Base-by-base conservation (phyloP, 2,113 vertebrate species). In the Marcusenius ussheri region DNA sequence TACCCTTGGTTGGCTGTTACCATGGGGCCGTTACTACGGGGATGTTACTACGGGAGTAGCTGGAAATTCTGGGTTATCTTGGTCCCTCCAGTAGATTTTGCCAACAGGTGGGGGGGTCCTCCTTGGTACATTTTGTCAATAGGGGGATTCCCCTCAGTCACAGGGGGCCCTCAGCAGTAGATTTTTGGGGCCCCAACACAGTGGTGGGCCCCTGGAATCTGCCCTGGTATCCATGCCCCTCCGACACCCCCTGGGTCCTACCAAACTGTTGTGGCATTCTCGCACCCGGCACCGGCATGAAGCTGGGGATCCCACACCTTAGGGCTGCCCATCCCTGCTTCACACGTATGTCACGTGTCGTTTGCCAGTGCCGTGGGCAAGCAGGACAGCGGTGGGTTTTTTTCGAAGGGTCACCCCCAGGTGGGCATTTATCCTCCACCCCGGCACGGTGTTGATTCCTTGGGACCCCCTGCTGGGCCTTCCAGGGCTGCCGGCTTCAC, bases 381-480 rank as follows among this genome's bases (percentile, higher is more conserved):
- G n/a, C 15, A 31, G 17, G 62, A 89, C 46, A 31, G 17, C 31
- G 70, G 31, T 4, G 47, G 46, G 45, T 21, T 11, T 17, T 31
- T 53, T 31, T 35, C 5, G 1, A n/a, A 24, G 27, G 49, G 49
- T 80, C n/a, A 21, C 31, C 31, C 31, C 17, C n/a, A 58, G 5
- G 49, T 2, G 77, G 89, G 86, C n/a, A 35, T 7, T 21, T 51
- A 15, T 90, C 66, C 56, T 88, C 74, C 42, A 47, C 21, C 19
- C 46, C 45, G 6, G 45, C 46, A 49, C 58, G 89, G 89, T 88
- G 84, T 42, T 88, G 83, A 85, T 89, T 91, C 70, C 50, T 89
- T 49, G 13, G 58, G 89, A 91, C 39, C 46, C 83, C 87, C 47
- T 62, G 86, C 77, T 91, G 80, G 42, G 88, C 35, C 39, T 77